phyloP scores from a whole-genome alignment of 2,797 vertebrate genomes.

The Margarornis squamiger region DNA sequence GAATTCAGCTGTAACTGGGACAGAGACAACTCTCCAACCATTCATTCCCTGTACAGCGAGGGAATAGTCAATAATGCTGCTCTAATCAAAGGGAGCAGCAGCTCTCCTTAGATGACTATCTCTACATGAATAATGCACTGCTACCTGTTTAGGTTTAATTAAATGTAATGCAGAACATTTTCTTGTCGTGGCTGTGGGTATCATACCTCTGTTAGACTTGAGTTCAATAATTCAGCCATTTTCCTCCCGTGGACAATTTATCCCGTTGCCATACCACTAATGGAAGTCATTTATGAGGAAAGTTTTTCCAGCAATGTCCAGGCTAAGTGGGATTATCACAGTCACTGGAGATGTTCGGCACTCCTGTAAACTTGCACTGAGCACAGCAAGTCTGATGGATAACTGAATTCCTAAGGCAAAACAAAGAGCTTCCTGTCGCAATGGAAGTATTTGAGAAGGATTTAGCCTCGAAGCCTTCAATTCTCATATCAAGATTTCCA shows the following conservation, averaged over 20 bases:
- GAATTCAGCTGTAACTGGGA: neutral
- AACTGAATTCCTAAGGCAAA: neutral
- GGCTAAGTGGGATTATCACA: neutral
- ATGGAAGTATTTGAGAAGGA: neutral
- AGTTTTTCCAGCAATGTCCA: neutral
- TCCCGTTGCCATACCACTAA: neutral
- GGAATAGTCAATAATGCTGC: conserved; percentile 21
- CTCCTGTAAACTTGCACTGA: neutral
- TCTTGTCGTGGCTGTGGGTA: conserved; percentile 15
- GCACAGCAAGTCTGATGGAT: neutral
- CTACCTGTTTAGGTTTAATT: conserved; percentile 63
- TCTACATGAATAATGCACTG: conserved; percentile 40
- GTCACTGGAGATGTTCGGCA: neutral
- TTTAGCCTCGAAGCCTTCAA: neutral
- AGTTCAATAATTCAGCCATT: conserved; percentile 3
- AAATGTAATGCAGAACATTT: conserved; percentile 49
- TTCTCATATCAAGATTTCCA: neutral
- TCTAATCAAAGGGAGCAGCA: conserved; percentile 28
- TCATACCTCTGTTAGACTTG: conserved; percentile 9
- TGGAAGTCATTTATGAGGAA: neutral
- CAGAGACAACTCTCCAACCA: neutral
- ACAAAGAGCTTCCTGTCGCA: neutral
- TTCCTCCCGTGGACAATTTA: conserved; percentile 20
- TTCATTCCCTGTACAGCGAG: conserved; percentile 24
- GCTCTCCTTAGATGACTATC: conserved; percentile 32